phyloP scores from a whole-genome alignment of 2,797 vertebrate genomes.

The Phalanger gymnotis region DNA sequence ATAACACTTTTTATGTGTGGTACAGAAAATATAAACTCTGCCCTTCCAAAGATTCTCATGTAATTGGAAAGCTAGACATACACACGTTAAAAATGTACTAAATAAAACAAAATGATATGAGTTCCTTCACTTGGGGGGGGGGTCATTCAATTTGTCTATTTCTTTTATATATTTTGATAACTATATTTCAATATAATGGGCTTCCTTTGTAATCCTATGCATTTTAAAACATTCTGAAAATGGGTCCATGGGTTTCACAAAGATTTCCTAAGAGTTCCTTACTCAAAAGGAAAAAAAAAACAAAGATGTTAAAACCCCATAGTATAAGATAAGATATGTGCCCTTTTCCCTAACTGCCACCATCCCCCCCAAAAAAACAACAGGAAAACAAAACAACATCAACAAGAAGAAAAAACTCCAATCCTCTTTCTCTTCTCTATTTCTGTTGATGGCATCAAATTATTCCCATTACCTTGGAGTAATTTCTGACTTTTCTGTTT shows the following conservation, averaged over 20 bases:
- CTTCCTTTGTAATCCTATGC: not conserved
- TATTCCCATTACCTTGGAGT: not conserved
- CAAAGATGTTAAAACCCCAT: not conserved
- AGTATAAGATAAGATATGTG: not conserved
- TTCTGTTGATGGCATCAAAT: not conserved
- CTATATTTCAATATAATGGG: not conserved
- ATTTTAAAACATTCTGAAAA: not conserved
- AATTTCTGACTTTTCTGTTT: not conserved
- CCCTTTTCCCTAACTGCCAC: not conserved
- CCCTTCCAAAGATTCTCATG: not conserved
- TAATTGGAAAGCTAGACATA: not conserved
- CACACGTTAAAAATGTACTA: not conserved
- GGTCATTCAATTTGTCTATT: not conserved
- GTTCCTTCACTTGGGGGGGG: not conserved
- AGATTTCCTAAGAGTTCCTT: not conserved
- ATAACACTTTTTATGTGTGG: not conserved
- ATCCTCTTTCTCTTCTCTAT: not conserved
- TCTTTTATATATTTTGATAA: not conserved
- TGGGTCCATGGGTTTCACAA: not conserved
- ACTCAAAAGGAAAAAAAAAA: not conserved
- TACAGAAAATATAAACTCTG: not conserved
- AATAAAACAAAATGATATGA: not conserved
- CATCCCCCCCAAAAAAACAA: not conserved
- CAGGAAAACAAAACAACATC: too few relatives aligned
- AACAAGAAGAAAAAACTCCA: not conserved